Evolutionary conservation across 2,797 vertebrate genomes (phyloP), one percentile per base, ranked within the genome.

Genomic region (Chelonia mydas): DNA sequence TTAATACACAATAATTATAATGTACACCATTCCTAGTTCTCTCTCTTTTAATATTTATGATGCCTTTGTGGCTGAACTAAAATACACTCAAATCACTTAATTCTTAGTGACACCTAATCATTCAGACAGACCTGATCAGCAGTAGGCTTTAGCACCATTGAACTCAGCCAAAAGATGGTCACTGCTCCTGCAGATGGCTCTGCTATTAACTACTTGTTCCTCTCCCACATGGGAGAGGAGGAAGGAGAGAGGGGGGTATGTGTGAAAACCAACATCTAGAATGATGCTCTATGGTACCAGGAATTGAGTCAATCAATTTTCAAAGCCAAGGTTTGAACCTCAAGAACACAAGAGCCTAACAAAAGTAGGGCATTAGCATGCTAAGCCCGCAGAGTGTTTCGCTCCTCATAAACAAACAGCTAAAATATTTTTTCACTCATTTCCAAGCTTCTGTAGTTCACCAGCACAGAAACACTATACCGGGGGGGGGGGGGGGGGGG

Each of bases 1-100:
- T 72, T 93, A 57, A 83, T 86, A 81, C 0, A 45, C n/a, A 91
- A 57, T 51, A 19, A 95, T 86, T 92, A 83, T 92, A 95, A 94
- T 82, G 83, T 2, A 50, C 9, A 50, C 5, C 2, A 47, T 91
- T 59, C 3, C 3, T 19, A 49, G 45, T 33, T 37, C 68, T 83
- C 13, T 84, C 61, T 87, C 4, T 37, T 88, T 93, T 76, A 91
- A 82, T 92, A 72, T 41, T 21, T 21, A 54, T 54, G 41, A 68
- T 2, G 7, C 3, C 37, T 78, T 37, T 53, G 47, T 81, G n/a
- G 33, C 3, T 53, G 21, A 27, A 79, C 53, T 87, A 85, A 93
- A 65, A 54, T 15, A 31, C 5, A 83, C 21, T 31, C 17, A 77
- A 87, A 77, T 74, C 76, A 55, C 94, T 94, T 59, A 90, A 31